Evolutionary conservation across 2,113 vertebrate species (phyloP), one percentile per base, ranked within the genome.

Genomic region (Beaufortia kweichowensis): DNA sequence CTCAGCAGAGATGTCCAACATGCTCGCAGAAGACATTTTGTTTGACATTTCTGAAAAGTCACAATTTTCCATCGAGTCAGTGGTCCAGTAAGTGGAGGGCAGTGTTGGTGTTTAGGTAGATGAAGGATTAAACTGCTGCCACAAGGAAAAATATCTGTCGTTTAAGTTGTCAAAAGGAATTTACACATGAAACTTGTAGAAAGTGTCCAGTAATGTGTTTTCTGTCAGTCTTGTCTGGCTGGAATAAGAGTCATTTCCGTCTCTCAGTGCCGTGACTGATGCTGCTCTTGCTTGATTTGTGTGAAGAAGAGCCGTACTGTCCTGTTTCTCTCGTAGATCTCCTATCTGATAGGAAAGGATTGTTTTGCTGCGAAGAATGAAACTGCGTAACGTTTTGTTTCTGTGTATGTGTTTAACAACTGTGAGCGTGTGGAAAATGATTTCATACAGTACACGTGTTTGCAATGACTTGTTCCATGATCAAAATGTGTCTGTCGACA

Each of bases 191-290:
- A 19, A n/a, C 33, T n/a, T 41, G 21, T 33, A 70, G 31, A 15
- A 57, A 26, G 8, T 50, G 61, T 15, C 65, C 61, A 19, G 4
- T 83, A 55, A 82, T 39, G 41, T 12, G 2, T 76, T 64, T 21
- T 46, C 63, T 48, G 70, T 79, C 28, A 0, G 65, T 46, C 3
- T 19, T 4, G 23, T 48, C 69, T 39, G 14, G 69, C 23, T 64
- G 76, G 75, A 85, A 83, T 83, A 81, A 75, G 63, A 63, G 31
- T 23, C 0, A 2, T 56, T 81, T 84, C 64, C 23, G 10, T 46
- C 11, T 21, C 0, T 71, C 11, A n/a, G 14, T 26, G 31, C 17
- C 3, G 3, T 41, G 55, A 21, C 6, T 53, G 66, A 29, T 2
- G 8, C 1, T 21, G 23, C 41, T 69, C 11, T 55, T 55, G 14